Base-by-base conservation (phyloP, 2,797 vertebrate species). In the Muscicapa comitata region DNA sequence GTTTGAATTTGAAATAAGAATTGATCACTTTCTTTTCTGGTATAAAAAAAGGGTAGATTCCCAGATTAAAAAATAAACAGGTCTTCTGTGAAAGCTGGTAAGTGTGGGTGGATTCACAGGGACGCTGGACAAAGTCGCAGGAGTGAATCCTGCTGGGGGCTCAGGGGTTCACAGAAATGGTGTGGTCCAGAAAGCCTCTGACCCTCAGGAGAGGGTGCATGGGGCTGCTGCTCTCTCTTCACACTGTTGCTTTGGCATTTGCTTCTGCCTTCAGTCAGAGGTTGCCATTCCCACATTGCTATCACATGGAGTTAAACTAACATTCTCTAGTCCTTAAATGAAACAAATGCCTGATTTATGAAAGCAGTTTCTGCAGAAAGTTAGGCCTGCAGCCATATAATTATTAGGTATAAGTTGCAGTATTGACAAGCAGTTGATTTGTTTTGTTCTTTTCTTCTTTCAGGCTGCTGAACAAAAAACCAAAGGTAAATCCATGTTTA, bases 401-500 rank as follows among this genome's bases (percentile, higher is more conserved):
- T 79, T 74, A 1, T 14, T 50, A 29, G 29, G 6, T 70, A 13
- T 55, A 9, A 10, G 15, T 73, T 51, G 26, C 29, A 51, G 8
- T 90, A 40, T 88, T 93, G 87, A 48, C 71, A 72, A 84, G 11
- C 88, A 72, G 92, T 97, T 71, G 96, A 97, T 95, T 95, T 96
- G 8, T 83, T 90, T 96, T 91, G 91, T 97, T 70, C 95, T 97
- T 95, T 95, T 96, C 77, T 97, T 91, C 37, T 96, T 98, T 81
- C 97, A 99, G 99, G 98, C 98, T 98, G 98, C 98, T 98, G 99
- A 99, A 98, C 99, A 98, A 98, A 99, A 99, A 99, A 98, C 99
- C 98, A 99, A 99, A 99, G 99, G 99, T 99, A 98, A 99, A 98
- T 96, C 86, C 47, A 51, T 5, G 2, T 74, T 90, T 93, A 26